These are phyloP conservation scores for Eilema sororculum DNA, from an alignment of 2,888 invertebrate species.

Conservation along the genomic window DNA sequence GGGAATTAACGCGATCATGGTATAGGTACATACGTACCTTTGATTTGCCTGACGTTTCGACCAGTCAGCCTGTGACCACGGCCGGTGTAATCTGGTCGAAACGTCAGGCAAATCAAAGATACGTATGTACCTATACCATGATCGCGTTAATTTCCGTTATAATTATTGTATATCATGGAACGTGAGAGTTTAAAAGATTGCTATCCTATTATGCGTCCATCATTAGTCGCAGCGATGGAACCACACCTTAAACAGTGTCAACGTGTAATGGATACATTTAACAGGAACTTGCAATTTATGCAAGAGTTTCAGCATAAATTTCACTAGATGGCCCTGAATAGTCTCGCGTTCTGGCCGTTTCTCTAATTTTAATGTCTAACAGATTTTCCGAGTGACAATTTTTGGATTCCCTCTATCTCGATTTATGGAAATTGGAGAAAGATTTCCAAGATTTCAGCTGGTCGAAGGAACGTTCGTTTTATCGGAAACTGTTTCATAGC, in stretches of 20 bases:
- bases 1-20: too few relatives aligned
- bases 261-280: constrained; percentile 83
- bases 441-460: background rate
- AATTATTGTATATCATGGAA: too few relatives aligned
- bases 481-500: background rate
- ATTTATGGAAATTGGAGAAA: constrained; percentile 14
- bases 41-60: too few relatives aligned
- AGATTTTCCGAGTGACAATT: constrained; percentile 45
- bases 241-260: constrained; percentile 65
- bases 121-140: too few relatives aligned
- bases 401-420: constrained; percentile 28
- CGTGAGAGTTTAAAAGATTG: too few relatives aligned
- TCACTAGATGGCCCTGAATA: constrained; percentile 60
- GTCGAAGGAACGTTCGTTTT: background rate
- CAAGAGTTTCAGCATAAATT: constrained; percentile 75
- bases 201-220: background rate
- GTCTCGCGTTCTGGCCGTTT: constrained; percentile 46
- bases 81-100: too few relatives aligned
- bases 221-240: constrained; percentile 38
- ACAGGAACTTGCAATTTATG: constrained; percentile 78
- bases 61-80: too few relatives aligned
- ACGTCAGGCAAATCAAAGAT: too few relatives aligned
- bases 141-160: too few relatives aligned
- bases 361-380: constrained; percentile 60
- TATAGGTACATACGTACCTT: too few relatives aligned